Evolutionary conservation across 1,140 invertebrate genomes (phyloP).

Genomic region (Aphelenchoides besseyi): DNA sequence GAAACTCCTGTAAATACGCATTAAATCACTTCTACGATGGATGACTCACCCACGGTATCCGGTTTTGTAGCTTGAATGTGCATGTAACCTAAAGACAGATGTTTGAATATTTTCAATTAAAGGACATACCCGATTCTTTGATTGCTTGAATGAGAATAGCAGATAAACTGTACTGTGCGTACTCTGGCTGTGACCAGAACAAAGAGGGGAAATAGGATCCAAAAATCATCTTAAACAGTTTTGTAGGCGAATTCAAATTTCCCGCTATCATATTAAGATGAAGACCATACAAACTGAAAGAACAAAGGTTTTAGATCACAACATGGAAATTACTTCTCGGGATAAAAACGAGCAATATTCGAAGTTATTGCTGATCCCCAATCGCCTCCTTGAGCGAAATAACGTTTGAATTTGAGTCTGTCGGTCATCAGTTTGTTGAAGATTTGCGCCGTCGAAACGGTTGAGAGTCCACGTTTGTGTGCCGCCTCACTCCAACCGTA

Average conservation of each 20-base stretch:
- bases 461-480: conserved; percentile 61
- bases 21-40: neutral
- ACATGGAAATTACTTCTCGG: conserved; percentile 54
- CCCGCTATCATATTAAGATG: conserved; percentile 71
- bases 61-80: conserved; percentile 80
- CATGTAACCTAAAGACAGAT: no score
- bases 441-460: conserved; percentile 70
- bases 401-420: conserved; percentile 74
- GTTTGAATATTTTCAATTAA: no score
- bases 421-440: conserved; percentile 82
- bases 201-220: conserved; percentile 65
- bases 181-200: conserved; percentile 67
- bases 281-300: conserved; percentile 64
- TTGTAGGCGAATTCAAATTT: conserved; percentile 64
- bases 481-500: conserved; percentile 78
- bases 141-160: conserved; percentile 66
- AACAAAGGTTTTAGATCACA: neutral
- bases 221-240: conserved; percentile 63
- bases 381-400: conserved; percentile 76
- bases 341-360: conserved; percentile 70
- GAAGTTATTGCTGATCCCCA: conserved; percentile 63
- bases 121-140: conserved; percentile 71
- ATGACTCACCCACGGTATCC: conserved; percentile 71
- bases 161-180: conserved; percentile 68
- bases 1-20: conserved; percentile 33